A percentile compares a stretch with the other conserved stretches of the same genome.
Evolutionary conservation across 1,140 invertebrate species (phyloP).

Genomic region (Temnothorax nylanderi): DNA sequence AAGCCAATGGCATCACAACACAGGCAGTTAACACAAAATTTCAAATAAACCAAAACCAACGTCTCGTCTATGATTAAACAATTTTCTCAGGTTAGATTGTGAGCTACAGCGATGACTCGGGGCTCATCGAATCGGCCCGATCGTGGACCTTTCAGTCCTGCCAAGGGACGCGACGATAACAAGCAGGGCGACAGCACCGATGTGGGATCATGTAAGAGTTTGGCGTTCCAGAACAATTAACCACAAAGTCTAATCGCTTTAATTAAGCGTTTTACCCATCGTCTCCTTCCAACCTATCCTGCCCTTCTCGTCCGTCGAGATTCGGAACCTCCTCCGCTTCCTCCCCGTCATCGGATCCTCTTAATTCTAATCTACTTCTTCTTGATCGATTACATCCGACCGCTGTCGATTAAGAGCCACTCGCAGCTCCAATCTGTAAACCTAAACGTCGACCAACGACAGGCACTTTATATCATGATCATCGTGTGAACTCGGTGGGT

Average conservation of each 20-base stretch:
- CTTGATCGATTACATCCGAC: constrained; percentile 50
- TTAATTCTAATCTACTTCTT: constrained; percentile 65
- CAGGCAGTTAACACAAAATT: not conserved
- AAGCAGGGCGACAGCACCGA: constrained; percentile 41
- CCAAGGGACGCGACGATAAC: constrained; percentile 49
- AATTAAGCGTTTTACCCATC: constrained; percentile 75
- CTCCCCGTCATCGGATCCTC: constrained; percentile 70
- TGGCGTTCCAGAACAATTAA: constrained; percentile 82
- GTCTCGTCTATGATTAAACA: constrained; percentile 14
- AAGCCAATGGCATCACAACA: constrained; percentile 18
- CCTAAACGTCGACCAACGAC: not conserved
- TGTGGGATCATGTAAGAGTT: constrained; percentile 51
- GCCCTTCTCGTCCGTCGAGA: constrained; percentile 59
- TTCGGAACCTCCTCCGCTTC: constrained; percentile 63
- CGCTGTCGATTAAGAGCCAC: constrained; percentile 22
- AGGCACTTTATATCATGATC: not conserved
- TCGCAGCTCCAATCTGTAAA: constrained; percentile 11
- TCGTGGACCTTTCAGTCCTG: constrained; percentile 26
- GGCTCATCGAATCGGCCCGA: constrained; percentile 20
- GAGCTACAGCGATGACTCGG: not conserved
- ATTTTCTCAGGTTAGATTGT: not conserved
- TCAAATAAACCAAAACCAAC: not conserved
- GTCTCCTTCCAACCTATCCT: constrained; percentile 71
- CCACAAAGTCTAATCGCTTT: constrained; percentile 83
- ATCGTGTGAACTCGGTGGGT: not conserved